Evolutionary conservation across 2,797 vertebrate genomes (phyloP).

Genomic region (Heteromormyrus szaboi): DNA sequence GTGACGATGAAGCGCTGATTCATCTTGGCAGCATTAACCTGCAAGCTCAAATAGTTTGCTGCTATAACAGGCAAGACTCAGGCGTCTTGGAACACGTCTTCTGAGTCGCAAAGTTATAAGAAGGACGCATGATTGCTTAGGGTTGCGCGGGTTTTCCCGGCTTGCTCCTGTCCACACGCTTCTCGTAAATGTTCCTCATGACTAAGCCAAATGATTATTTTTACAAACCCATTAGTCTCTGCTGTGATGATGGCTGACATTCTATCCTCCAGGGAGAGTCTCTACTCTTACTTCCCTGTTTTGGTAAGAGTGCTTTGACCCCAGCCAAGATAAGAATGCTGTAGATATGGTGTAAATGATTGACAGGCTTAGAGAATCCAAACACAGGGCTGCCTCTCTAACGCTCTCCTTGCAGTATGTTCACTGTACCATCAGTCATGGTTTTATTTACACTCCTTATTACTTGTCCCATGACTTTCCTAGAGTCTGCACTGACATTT

Average conservation of each 20-base stretch:
- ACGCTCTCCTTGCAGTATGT: background rate
- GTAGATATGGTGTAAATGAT: background rate
- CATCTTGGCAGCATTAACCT: background rate
- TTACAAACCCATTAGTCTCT: constrained; percentile 10
- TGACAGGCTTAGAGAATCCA: background rate
- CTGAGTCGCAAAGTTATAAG: background rate
- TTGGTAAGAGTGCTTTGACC: background rate
- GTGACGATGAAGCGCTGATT: background rate
- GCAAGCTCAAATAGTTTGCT: background rate
- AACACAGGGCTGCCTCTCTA: background rate
- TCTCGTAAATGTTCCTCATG: background rate
- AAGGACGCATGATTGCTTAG: background rate
- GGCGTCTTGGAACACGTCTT: background rate
- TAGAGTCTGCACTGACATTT: background rate
- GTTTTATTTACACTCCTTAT: background rate
- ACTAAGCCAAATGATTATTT: constrained; percentile 4
- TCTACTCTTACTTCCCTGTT: background rate
- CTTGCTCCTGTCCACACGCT: background rate
- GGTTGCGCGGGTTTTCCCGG: background rate
- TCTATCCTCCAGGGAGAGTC: background rate
- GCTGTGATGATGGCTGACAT: background rate
- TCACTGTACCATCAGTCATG: background rate
- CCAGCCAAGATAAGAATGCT: background rate
- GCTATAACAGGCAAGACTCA: background rate
- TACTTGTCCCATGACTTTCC: background rate